These are phyloP conservation scores for Gymnocypris eckloni DNA, from an alignment of 2,797 vertebrate genomes.

Conservation along the genomic window DNA sequence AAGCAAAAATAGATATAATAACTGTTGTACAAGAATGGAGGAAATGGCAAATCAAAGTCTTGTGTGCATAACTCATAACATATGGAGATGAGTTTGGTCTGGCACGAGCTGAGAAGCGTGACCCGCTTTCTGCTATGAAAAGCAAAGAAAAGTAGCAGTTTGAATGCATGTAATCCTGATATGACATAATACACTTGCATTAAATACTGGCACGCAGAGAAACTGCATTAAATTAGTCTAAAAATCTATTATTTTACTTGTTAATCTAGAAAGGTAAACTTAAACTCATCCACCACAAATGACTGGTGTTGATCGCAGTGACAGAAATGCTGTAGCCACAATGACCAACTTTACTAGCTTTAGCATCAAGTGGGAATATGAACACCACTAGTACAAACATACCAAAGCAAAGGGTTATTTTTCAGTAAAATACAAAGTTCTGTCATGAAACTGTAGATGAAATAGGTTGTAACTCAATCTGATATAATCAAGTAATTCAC, in stretches of 20 bases:
- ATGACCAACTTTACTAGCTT: background rate
- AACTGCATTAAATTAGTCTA: background rate
- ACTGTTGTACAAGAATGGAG: constrained; percentile 31
- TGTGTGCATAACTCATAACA: constrained; percentile 44
- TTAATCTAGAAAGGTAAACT: background rate
- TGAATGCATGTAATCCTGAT: constrained; percentile 11
- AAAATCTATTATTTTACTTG: constrained; percentile 17
- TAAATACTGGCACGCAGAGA: background rate
- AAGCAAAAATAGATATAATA: constrained; percentile 50
- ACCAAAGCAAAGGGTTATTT: background rate
- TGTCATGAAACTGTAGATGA: background rate
- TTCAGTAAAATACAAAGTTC: background rate
- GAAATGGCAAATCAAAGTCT: constrained; percentile 54
- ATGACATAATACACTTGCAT: constrained; percentile 4
- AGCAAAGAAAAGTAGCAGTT: constrained; percentile 34
- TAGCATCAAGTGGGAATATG: background rate
- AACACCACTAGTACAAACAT: background rate
- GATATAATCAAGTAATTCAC: background rate
- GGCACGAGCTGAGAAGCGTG: constrained; percentile 48
- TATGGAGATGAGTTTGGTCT: constrained; percentile 55
- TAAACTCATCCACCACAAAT: background rate
- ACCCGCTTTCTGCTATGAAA: constrained; percentile 56
- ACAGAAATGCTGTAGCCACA: background rate
- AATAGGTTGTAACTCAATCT: background rate
- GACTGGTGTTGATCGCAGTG: background rate